Percentiles rank a stretch among this genome's conserved stretches.
Conservation (phyloP, 2,888 invertebrate species). For the Diploptera punctata region DNA sequence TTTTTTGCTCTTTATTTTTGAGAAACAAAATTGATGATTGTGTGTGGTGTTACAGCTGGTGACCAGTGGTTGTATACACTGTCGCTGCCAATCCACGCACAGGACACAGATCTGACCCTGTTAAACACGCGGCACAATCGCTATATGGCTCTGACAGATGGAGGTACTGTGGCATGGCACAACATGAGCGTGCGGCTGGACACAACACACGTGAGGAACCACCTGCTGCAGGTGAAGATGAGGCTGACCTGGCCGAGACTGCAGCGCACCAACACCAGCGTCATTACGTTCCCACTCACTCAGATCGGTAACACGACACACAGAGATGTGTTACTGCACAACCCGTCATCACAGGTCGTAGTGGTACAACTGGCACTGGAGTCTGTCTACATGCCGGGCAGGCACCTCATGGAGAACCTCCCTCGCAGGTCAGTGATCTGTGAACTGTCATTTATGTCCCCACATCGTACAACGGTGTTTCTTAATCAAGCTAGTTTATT, state of each 20-base stretch:
- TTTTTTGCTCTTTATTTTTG: too few species aligned
- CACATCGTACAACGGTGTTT: too few species aligned
- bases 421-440: constrained; percentile 23
- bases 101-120: constrained; percentile 73
- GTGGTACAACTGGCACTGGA: constrained; percentile 78
- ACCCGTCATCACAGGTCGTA: constrained; percentile 72
- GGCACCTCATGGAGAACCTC: constrained; percentile 10
- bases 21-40: too few species aligned
- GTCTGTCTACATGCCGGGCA: constrained; percentile 60
- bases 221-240: constrained; percentile 65
- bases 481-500: too few species aligned
- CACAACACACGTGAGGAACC: constrained; percentile 67
- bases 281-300: constrained; percentile 71
- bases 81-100: constrained; percentile 66
- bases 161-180: constrained; percentile 59
- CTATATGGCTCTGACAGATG: constrained; percentile 60
- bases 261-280: constrained; percentile 53
- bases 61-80: constrained; percentile 72
- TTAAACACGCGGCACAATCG: constrained; percentile 67
- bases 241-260: constrained; percentile 73
- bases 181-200: constrained; percentile 78
- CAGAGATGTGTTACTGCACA: constrained; percentile 71
- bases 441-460: too few species aligned
- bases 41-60: constrained; percentile 61
- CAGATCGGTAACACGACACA: constrained; percentile 74